Base-by-base conservation (phyloP, 92 coral and sea anemone genomes). In the Nematostella vectensis region DNA sequence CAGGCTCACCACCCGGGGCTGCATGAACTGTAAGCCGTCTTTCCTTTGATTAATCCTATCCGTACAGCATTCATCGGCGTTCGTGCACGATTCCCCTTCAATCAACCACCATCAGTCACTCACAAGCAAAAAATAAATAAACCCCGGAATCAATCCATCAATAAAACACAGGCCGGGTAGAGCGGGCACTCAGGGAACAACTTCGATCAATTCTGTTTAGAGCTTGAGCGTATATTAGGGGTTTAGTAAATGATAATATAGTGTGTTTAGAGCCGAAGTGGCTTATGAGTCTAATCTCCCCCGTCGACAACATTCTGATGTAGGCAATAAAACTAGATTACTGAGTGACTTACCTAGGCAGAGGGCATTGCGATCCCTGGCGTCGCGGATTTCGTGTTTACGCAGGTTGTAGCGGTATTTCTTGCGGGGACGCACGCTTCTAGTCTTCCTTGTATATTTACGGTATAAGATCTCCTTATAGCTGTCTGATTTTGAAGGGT, bases 301-400 rank as follows among this genome's bases (percentile, higher is more conserved):
- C n/a, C n/a, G n/a, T n/a, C n/a, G n/a, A n/a, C n/a, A n/a, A n/a
- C n/a, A n/a, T n/a, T n/a, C n/a, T n/a, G n/a, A n/a, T n/a, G n/a
- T n/a, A n/a, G n/a, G n/a, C n/a, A n/a, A n/a, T n/a, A n/a, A n/a
- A n/a, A n/a, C n/a, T n/a, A n/a, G n/a, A n/a, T n/a, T n/a, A n/a
- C n/a, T n/a, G n/a, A n/a, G n/a, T 33, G 40, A 80, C 96, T 85
- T 27, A 89, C 96, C 96, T 22, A 89, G 63, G 59, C 96, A 89
- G 22, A 76, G 71, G 4, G 96, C 94, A 40, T 82, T 82, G 31
- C 85, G 65, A 25, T 68, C 60, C 47, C 31, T 36, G 13, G 96
- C 96, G 49, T 89, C 67, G 20, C 87, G 86, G 27, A 89, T 74
- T 19, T 49, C 29, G 28, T 68, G 59, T 57, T 79, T 75, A 54